A percentile compares a stretch with the other conserved stretches of the same genome.
Evolutionary conservation across 2,888 invertebrate species (phyloP).

Genomic region (Gibbula magus): DNA sequence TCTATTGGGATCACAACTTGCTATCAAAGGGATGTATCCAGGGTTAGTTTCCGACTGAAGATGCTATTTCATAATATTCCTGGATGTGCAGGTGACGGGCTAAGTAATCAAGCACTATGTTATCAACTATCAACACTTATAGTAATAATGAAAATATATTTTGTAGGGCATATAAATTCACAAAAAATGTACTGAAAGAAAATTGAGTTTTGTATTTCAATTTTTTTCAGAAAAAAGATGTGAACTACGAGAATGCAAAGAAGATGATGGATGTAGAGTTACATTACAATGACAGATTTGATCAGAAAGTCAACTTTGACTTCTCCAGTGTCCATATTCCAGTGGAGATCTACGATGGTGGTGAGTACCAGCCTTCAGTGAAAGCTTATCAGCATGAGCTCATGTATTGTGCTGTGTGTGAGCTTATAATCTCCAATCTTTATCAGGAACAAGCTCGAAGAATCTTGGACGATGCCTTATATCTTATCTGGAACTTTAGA

Average conservation of each 20-base stretch:
- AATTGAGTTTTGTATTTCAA: too few relatives aligned
- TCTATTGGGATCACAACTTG: too few relatives aligned
- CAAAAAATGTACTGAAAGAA: background rate
- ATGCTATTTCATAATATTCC: too few relatives aligned
- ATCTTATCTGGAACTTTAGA: too few relatives aligned
- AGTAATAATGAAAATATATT: too few relatives aligned
- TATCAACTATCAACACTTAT: too few relatives aligned
- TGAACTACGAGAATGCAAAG: constrained; percentile 67
- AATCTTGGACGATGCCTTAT: background rate
- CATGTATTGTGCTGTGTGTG: background rate
- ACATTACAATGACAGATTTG: constrained; percentile 62
- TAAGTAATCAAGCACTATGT: too few relatives aligned
- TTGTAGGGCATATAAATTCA: background rate
- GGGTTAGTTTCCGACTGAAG: too few relatives aligned
- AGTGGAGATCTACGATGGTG: constrained; percentile 76
- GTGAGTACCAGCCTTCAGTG: constrained; percentile 61
- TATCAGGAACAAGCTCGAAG: background rate
- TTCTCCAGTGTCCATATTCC: constrained; percentile 77
- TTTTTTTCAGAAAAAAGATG: constrained; percentile 49
- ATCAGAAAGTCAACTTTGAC: constrained; percentile 67
- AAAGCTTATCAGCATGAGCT: background rate
- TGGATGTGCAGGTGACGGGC: too few relatives aligned
- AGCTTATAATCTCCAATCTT: background rate
- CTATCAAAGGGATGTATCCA: too few relatives aligned
- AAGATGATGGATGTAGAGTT: constrained; percentile 55